Evolutionary conservation across 2,113 vertebrate species (phyloP), one percentile per base, ranked within the genome.

Genomic region (Myotis lucifugus): DNA sequence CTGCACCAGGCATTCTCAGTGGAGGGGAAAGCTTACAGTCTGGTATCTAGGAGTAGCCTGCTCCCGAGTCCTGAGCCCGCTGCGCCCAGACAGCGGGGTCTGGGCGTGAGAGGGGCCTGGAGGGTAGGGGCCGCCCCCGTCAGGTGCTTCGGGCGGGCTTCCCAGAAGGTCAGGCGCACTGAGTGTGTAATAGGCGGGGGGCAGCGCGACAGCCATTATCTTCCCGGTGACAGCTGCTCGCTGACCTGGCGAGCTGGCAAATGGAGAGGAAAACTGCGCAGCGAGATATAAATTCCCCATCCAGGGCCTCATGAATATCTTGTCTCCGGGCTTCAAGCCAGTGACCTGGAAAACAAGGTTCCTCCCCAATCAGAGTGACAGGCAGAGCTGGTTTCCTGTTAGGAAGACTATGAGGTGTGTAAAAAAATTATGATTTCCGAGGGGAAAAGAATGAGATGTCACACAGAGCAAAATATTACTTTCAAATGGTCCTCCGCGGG

Each of bases 191-290:
- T 99, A 99, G 99, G 98, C 69, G 11, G 98, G 98, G 99, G 99
- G 95, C 97, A 98, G 97, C 97, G 96, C 95, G 96, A 97, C 97
- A 98, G 98, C 99, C 99, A 99, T 99, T 99, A 99, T 99, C 98
- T 99, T 98, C 98, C 98, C 97, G 98, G 97, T 98, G 98, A 98
- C 98, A 98, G 98, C 98, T 96, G 98, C 98, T 99, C 98, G 98
- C 97, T 99, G 99, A 99, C 99, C 99, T 99, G 98, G 97, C 98
- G 98, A 98, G 98, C 98, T 98, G 99, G 99, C 99, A 99, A 99
- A 99, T 99, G 99, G 99, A 99, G 99, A 99, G 99, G 99, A 99
- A 99, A 99, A 99, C 98, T 98, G 98, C 98, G 97, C 97, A 96
- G 98, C 37, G 98, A 99, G 99, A 99, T 99, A 99, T 99, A 99